These are phyloP conservation scores for Ctenoplectra terminalis DNA, from an alignment of 1,140 invertebrate species.

Conservation along the genomic window DNA sequence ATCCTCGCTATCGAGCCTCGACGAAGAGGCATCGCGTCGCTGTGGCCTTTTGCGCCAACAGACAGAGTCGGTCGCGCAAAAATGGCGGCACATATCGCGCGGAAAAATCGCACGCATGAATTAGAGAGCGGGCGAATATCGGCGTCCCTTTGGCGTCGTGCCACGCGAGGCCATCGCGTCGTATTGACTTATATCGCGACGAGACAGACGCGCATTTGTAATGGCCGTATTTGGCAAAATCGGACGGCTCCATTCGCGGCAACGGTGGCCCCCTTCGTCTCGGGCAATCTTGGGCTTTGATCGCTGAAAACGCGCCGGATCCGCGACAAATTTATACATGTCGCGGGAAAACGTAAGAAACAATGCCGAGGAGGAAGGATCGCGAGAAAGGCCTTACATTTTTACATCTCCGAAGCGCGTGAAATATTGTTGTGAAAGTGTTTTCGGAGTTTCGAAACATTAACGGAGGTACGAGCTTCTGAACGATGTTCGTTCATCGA, in stretches of 20 bases:
- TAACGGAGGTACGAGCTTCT: too few relatives aligned
- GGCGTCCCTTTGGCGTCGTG: conserved; percentile 48
- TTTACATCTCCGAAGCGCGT: too few relatives aligned
- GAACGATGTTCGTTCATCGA: too few relatives aligned
- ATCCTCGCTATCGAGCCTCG: background rate
- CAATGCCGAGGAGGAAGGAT: too few relatives aligned
- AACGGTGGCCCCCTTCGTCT: conserved; percentile 35
- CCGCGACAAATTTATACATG: conserved; percentile 35
- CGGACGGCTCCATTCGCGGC: conserved; percentile 77
- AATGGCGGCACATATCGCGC: conserved; percentile 8
- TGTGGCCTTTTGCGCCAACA: conserved; percentile 33
- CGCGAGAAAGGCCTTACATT: too few relatives aligned
- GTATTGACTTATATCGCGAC: conserved; percentile 74
- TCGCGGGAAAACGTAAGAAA: background rate
- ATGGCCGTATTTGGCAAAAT: conserved; percentile 80
- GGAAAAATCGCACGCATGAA: conserved; percentile 55
- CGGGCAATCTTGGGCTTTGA: conserved; percentile 50
- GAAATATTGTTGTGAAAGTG: too few relatives aligned
- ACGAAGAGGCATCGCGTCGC: background rate
- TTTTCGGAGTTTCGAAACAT: too few relatives aligned
- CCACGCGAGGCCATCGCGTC: conserved; percentile 40
- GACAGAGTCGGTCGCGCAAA: background rate
- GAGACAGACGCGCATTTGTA: conserved; percentile 71
- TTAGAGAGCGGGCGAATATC: conserved; percentile 58
- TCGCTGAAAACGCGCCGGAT: conserved; percentile 37